Evolutionary conservation across 1,140 invertebrate species (phyloP).

Genomic region (Danaus plexippus): DNA sequence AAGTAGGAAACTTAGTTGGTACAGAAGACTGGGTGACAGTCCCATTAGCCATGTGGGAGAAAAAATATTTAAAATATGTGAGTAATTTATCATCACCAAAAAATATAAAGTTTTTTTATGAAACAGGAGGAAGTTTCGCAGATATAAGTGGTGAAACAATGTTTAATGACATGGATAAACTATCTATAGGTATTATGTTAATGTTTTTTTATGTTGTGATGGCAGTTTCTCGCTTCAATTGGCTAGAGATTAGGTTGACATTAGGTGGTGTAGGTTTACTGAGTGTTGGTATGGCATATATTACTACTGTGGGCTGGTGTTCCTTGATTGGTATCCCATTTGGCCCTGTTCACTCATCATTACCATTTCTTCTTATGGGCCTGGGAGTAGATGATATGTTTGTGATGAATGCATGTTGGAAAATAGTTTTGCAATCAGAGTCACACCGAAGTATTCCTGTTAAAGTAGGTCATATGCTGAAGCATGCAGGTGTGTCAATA

Average conservation of each 20-base stretch:
- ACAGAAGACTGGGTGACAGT: constrained; percentile 82
- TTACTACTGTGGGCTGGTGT: constrained; percentile 80
- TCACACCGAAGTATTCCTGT: constrained; percentile 71
- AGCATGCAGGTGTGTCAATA: constrained; percentile 86
- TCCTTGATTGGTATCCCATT: constrained; percentile 82
- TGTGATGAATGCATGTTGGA: constrained; percentile 84
- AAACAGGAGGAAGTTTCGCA: constrained; percentile 80
- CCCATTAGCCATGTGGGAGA: constrained; percentile 78
- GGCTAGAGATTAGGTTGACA: constrained; percentile 80
- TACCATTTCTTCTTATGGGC: constrained; percentile 87
- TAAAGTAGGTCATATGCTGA: constrained; percentile 78
- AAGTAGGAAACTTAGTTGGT: constrained; percentile 78
- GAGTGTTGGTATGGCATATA: constrained; percentile 83
- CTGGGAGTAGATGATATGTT: constrained; percentile 88
- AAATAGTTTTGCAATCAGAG: constrained; percentile 71
- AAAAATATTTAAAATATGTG: constrained; percentile 72
- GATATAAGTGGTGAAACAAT: constrained; percentile 79
- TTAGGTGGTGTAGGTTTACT: constrained; percentile 78
- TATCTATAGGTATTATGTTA: constrained; percentile 77
- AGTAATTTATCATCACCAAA: constrained; percentile 42
- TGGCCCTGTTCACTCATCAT: constrained; percentile 85
- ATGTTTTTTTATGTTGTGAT: constrained; percentile 83
- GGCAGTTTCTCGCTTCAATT: constrained; percentile 81
- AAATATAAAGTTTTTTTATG: constrained; percentile 73
- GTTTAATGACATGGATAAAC: constrained; percentile 81